Evolutionary conservation across 2,797 vertebrate species (phyloP).

Genomic region (Neopelma chrysocephalum): DNA sequence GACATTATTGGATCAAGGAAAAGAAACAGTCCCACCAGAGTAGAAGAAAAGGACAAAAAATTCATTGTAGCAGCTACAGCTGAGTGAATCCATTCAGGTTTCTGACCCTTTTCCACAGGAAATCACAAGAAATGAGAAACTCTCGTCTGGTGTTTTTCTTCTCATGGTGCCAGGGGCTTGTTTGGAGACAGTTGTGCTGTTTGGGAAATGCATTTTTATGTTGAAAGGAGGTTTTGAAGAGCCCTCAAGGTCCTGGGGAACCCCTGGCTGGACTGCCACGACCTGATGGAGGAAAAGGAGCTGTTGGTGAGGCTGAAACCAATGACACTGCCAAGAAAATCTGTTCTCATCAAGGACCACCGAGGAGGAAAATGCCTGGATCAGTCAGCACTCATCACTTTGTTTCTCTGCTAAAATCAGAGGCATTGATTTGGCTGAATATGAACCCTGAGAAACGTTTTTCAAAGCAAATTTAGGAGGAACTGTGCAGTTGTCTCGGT

Average conservation of each 20-base stretch:
- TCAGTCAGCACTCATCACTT: neutral
- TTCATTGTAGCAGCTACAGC: neutral
- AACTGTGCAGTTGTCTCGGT: neutral
- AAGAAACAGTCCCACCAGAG: neutral
- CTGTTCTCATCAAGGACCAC: neutral
- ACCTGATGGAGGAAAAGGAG: neutral
- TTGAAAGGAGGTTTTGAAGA: neutral
- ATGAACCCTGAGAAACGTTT: neutral
- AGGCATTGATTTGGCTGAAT: neutral
- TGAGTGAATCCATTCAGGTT: rapidly evolving
- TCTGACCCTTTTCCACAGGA: neutral
- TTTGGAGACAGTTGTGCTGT: rapidly evolving
- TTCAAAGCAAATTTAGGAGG: neutral
- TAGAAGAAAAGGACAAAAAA: neutral
- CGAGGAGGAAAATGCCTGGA: neutral
- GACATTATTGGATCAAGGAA: neutral
- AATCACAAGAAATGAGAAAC: neutral
- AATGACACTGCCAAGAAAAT: neutral
- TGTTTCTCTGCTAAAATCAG: neutral
- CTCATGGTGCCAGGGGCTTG: rapidly evolving
- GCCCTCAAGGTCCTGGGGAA: rapidly evolving
- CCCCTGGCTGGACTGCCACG: neutral
- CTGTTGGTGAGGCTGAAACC: neutral
- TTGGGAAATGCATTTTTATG: neutral
- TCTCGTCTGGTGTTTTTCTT: neutral